Base-by-base conservation (phyloP, 1,140 invertebrate species). In the Conopomorpha cramerella region DNA sequence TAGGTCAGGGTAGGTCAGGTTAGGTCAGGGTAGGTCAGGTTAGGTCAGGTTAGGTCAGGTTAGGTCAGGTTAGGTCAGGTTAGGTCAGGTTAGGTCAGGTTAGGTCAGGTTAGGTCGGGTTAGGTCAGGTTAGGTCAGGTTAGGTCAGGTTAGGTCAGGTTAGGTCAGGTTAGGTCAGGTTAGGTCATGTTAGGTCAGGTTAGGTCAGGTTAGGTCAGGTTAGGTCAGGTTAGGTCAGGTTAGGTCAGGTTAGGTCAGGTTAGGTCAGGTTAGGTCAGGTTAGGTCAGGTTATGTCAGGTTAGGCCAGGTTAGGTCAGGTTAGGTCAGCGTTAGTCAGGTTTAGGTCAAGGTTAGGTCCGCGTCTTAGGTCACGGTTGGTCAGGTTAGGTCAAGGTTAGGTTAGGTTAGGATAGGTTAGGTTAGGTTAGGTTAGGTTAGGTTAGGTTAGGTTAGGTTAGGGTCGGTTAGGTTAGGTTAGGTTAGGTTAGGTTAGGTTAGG, bases 121-220 rank as follows among this genome's bases (percentile, higher is more conserved):
- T 49, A 46, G 48, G 48, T 51, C 46, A 42, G 48, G n/a, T n/a
- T n/a, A n/a, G n/a, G n/a, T n/a, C n/a, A n/a, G 23, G 48, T 51
- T 51, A 44, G 43, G 43, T 43, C 37, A 44, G 42, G 42, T 44
- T 44, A 37, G 42, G 43, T 45, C 41, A 45, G 43, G 38, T 45
- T 45, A n/a, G n/a, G n/a, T n/a, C n/a, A n/a, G n/a, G n/a, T n/a
- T n/a, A n/a, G n/a, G n/a, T n/a, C n/a, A n/a, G n/a, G n/a, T n/a
- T n/a, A n/a, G n/a, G n/a, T n/a, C n/a, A n/a, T n/a, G n/a, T n/a
- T n/a, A n/a, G n/a, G n/a, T n/a, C n/a, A n/a, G n/a, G n/a, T n/a
- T n/a, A n/a, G n/a, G n/a, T n/a, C n/a, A 38, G 43, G 43, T 45
- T 45, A 41, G 38, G 43, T 45, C 41, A 41, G 43, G 43, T 45